Conservation (phyloP, 2,888 invertebrate genomes). For the Seira ritae region DNA sequence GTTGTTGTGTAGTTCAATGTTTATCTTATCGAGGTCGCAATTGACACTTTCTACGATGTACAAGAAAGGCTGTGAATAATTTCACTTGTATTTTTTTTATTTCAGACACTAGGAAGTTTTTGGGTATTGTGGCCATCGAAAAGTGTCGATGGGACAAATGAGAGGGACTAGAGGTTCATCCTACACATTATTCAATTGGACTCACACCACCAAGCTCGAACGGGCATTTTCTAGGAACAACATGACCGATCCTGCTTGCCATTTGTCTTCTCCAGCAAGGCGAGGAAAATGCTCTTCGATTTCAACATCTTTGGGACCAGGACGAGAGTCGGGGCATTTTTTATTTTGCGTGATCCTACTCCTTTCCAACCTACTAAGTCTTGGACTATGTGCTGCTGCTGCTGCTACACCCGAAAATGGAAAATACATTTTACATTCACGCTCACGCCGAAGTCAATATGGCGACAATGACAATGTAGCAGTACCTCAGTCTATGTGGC, state of each 20-base stretch:
- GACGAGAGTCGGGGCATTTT: neutral
- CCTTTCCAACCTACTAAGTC: neutral
- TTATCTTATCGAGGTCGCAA: neutral
- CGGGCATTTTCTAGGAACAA: neutral
- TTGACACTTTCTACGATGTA: neutral
- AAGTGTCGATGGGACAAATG: conserved; percentile 63
- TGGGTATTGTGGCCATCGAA: conserved; percentile 44
- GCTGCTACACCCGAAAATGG: no score
- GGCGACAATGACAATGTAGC: no score
- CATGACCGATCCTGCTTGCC: neutral
- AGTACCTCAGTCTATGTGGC: no score
- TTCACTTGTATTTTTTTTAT: conserved; percentile 38
- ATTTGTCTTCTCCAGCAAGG: conserved; percentile 1
- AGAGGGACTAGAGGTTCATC: conserved; percentile 56
- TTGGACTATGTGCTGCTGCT: no score
- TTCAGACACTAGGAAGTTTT: neutral
- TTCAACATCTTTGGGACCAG: conserved; percentile 11
- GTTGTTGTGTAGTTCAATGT: neutral
- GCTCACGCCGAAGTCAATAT: no score
- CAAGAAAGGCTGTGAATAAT: conserved; percentile 33
- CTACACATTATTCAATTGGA: conserved; percentile 50
- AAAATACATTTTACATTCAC: no score
- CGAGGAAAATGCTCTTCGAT: neutral
- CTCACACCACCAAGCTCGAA: neutral
- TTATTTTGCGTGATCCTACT: neutral